Conservation (phyloP, 2,113 vertebrate genomes). For the Myotis lucifugus region DNA sequence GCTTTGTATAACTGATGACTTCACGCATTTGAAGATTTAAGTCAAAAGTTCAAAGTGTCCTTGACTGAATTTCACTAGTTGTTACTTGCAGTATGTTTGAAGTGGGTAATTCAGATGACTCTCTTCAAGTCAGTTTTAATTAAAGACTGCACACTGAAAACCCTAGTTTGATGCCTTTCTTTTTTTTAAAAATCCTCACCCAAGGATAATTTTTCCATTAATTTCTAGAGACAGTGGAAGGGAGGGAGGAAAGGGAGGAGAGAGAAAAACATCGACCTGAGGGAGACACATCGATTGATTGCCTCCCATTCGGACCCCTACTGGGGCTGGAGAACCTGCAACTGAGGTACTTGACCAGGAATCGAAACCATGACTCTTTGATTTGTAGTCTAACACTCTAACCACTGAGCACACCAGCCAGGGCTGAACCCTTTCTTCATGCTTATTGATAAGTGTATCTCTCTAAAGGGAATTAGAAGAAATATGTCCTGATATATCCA, state of each 20-base stretch:
- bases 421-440: background rate
- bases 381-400: no score
- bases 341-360: no score
- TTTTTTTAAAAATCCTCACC: no score
- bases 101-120: background rate
- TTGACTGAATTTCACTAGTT: slow-evolving; percentile 36
- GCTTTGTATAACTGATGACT: background rate
- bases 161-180: background rate
- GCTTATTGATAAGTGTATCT: background rate
- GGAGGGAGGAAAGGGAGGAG: no score
- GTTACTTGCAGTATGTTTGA: background rate
- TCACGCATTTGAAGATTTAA: background rate
- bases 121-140: background rate
- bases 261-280: no score
- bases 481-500: background rate
- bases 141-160: background rate
- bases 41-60: slow-evolving; percentile 3
- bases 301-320: no score
- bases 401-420: no score
- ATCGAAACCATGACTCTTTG: no score
- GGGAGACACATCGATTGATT: no score
- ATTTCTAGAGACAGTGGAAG: no score
- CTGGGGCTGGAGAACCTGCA: no score
- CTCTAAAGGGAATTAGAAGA: background rate
- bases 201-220: no score